phyloP scores from a whole-genome alignment of 2,888 invertebrate species.

The Leucoptera coffeella region DNA sequence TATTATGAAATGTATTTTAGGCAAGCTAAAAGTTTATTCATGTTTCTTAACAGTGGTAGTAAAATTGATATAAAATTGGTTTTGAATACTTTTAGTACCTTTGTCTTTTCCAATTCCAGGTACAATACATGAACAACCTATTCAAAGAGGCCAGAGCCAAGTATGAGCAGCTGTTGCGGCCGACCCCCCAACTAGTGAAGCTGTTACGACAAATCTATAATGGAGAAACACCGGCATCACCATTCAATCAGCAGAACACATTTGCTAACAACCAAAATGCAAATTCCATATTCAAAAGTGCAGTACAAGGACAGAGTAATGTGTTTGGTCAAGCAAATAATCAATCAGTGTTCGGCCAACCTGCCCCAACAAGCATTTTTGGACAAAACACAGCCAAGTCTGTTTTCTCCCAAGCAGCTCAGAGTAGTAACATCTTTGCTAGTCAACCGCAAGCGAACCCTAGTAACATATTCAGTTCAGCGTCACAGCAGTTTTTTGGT shows the following conservation, averaged over 20 bases:
- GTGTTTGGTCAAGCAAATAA: constrained; percentile 11
- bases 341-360: constrained; percentile 6
- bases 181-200: constrained; percentile 15
- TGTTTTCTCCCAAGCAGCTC: not conserved
- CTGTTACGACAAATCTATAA: constrained; percentile 20
- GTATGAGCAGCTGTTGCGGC: constrained; percentile 19
- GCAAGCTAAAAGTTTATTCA: too few relatives aligned
- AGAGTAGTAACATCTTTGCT: constrained; percentile 5
- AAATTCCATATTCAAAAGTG: constrained; percentile 24
- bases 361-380: constrained; percentile 4
- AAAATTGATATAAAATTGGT: too few relatives aligned
- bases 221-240: constrained; percentile 17
- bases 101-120: too few relatives aligned
- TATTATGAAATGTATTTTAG: too few relatives aligned
- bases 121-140: constrained; percentile 19
- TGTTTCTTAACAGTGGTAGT: too few relatives aligned
- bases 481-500: constrained; percentile 11
- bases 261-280: constrained; percentile 10
- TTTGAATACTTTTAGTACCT: too few relatives aligned
- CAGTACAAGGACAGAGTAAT: constrained; percentile 13
- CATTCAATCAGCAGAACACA: constrained; percentile 13
- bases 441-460: constrained; percentile 9
- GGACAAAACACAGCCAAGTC: constrained; percentile 3
- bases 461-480: constrained; percentile 15
- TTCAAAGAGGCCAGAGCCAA: constrained; percentile 18